phyloP scores from a whole-genome alignment of 2,888 invertebrate species.

The Rhodophaea formosa region DNA sequence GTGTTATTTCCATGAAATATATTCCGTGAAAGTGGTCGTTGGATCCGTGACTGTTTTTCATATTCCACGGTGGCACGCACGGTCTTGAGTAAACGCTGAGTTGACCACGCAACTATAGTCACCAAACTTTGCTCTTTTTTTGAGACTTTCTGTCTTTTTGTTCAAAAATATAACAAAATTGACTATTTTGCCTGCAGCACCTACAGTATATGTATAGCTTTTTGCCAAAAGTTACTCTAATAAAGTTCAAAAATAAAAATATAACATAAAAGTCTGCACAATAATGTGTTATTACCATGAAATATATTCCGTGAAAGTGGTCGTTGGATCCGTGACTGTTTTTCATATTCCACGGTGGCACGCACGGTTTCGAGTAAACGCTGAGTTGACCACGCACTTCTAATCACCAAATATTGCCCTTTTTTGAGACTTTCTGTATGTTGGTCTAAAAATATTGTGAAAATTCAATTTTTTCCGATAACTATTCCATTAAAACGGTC shows the following conservation, averaged over 20 bases:
- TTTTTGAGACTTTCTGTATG: too few relatives aligned
- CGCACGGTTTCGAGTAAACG: constrained; percentile 15
- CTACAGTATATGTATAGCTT: too few relatives aligned
- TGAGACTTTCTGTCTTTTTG: not conserved
- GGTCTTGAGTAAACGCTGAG: not conserved
- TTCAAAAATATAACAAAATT: too few relatives aligned
- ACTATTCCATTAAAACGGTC: too few relatives aligned
- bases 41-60: constrained; percentile 14
- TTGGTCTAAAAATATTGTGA: too few relatives aligned
- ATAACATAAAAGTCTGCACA: too few relatives aligned
- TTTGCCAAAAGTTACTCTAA: too few relatives aligned
- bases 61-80: constrained; percentile 20
- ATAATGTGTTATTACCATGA: constrained; percentile 1
- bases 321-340: constrained; percentile 12
- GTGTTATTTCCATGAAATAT: constrained; percentile 6
- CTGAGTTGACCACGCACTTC: constrained; percentile 16
- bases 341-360: constrained; percentile 16
- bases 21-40: constrained; percentile 14
- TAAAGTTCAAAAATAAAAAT: too few relatives aligned
- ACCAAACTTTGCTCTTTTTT: not conserved
- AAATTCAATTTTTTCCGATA: too few relatives aligned
- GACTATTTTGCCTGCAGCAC: too few relatives aligned
- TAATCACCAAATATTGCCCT: not conserved
- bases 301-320: constrained; percentile 17
- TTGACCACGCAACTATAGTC: constrained; percentile 15